phyloP scores from a whole-genome alignment of 2,888 invertebrate species.

The Globia sparganii region DNA sequence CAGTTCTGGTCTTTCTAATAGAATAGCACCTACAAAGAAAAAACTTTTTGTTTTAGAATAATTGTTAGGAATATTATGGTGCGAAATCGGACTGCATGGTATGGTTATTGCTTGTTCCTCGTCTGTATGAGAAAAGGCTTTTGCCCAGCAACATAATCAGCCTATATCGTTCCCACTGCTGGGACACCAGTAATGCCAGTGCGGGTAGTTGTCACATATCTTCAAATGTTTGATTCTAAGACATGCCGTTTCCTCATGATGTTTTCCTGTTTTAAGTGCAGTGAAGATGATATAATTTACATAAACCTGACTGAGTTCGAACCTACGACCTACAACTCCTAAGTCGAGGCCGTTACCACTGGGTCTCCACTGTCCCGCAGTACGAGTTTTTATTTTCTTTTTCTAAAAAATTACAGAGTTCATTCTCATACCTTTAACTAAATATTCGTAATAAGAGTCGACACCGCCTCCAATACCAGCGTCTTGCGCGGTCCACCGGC shows the following conservation, averaged over 20 bases:
- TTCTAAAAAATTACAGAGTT: neutral
- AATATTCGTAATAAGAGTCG: slow-evolving; percentile 99
- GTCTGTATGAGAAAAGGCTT: neutral
- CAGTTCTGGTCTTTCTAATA: slow-evolving; percentile 97
- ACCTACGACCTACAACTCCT: too few relatives aligned
- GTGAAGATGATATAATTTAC: too few relatives aligned
- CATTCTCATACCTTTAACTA: slow-evolving; percentile 94
- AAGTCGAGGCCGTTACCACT: too few relatives aligned
- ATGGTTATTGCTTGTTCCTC: neutral
- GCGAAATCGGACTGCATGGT: neutral
- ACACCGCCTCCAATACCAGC: slow-evolving; percentile 99
- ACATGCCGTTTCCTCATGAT: too few relatives aligned
- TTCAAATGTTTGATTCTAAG: too few relatives aligned
- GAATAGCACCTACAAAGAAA: slow-evolving; percentile 91
- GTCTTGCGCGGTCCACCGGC: slow-evolving; percentile 99
- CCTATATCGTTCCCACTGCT: too few relatives aligned
- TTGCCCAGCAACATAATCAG: too few relatives aligned
- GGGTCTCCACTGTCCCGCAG: neutral
- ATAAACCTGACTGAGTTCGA: too few relatives aligned
- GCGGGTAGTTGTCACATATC: too few relatives aligned
- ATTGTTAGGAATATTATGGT: neutral
- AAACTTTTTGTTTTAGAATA: neutral
- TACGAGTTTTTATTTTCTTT: neutral
- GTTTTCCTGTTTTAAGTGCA: too few relatives aligned
- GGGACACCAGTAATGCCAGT: too few relatives aligned